Base-by-base conservation (phyloP, 1,140 invertebrate genomes). In the Globodera rostochiensis region DNA sequence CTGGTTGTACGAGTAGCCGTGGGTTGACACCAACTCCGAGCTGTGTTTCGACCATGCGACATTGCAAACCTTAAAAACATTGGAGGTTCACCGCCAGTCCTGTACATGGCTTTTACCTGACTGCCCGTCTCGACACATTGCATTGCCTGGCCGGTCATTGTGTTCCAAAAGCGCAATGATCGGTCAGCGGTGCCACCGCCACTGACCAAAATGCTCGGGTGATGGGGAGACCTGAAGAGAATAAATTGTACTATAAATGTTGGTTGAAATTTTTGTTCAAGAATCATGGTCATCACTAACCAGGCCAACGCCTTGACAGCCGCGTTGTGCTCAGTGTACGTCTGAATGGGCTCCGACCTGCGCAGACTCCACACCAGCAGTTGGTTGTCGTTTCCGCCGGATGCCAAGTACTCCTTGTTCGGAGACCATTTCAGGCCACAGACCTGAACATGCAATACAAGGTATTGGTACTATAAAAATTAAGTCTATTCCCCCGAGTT, bases 351-450 rank as follows among this genome's bases (percentile, higher is more conserved):
- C 13, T 93, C 93, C 2, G 94, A 91, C 1, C 94, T 94, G 90
- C 96, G 95, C 84, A 95, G 91, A 90, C 97, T 98, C 98, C 98
- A 99, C 1, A 99, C 96, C 90, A 97, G 96, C 6, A 99, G 91
- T 84, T 96, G 94, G 91, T 99, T 99, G 91, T 99, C 98, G 91
- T 99, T 99, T 50, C 98, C 98, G 67, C 98, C 97, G 7, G 96
- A 98, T 0, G 98, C 98, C 50, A 99, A 91, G 90, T 97, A 96
- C 90, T 98, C 96, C 87, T 97, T 96, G 90, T 99, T 97, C 1
- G 97, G 97, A 15, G 97, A 99, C 98, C 97, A 99, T 91, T 99
- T 99, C 4, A 99, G 90, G 0, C 98, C 98, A 91, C 98, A 99
- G 67, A 94, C 93, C 92, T 93, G 80, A 74, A 66, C 11, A 46